Conservation (phyloP, 64 coral and sea anemone genomes). For the Stylophora pistillata region DNA sequence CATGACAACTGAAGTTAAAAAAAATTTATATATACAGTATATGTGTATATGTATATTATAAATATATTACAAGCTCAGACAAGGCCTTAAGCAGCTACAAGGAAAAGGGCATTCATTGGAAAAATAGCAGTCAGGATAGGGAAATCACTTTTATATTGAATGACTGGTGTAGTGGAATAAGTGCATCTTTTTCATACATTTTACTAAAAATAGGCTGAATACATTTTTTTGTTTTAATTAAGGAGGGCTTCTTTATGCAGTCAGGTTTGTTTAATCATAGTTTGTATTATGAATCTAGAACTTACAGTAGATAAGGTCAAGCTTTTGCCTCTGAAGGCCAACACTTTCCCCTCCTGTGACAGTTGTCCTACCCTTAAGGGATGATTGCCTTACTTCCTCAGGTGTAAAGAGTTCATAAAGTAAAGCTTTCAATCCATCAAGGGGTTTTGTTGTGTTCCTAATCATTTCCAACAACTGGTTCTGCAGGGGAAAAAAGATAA, state of each 20-base stretch:
- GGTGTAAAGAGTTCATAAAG: conserved; percentile 14
- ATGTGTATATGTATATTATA: too few species aligned
- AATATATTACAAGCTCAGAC: background rate
- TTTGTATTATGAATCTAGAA: background rate
- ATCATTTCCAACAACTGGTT: conserved; percentile 18
- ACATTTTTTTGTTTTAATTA: background rate
- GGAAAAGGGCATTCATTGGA: conserved; percentile 9
- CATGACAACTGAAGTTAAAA: conserved; percentile 19
- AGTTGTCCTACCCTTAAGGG: conserved; percentile 15
- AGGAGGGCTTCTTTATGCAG: background rate
- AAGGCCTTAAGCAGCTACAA: background rate
- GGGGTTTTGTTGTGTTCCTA: conserved; percentile 30
- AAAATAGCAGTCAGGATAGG: too few species aligned
- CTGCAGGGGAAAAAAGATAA: background rate
- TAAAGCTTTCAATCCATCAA: conserved; percentile 47
- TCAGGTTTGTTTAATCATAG: background rate
- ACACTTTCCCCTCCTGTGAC: background rate
- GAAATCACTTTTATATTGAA: too few species aligned
- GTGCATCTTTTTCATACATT: too few species aligned
- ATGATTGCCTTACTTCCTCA: conserved; percentile 35
- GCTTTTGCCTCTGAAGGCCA: conserved; percentile 26
- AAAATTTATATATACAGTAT: too few species aligned
- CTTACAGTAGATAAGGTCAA: conserved; percentile 35
- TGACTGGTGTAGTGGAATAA: too few species aligned
- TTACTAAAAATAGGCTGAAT: background rate